A percentile compares a stretch with the other conserved stretches of the same genome.
These are phyloP conservation scores for Psephotus haematonotus DNA, from an alignment of 2,113 vertebrate species.

Conservation along the genomic window DNA sequence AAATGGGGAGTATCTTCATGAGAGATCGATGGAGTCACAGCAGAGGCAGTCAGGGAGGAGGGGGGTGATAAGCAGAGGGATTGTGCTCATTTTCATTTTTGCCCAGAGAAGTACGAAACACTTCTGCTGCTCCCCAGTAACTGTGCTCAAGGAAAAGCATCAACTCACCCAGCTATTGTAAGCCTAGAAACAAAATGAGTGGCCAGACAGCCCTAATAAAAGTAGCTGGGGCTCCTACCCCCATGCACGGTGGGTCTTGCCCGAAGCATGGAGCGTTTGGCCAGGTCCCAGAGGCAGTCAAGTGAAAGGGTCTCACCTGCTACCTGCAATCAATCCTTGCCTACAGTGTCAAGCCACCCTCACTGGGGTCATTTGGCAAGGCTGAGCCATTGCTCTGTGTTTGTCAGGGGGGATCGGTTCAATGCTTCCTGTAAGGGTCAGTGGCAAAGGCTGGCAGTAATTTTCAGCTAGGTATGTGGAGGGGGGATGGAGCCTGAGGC, in stretches of 20 bases:
- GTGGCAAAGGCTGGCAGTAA: conserved; percentile 64
- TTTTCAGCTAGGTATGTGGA: conserved; percentile 61
- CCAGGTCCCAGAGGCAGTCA: conserved; percentile 45
- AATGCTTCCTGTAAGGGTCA: conserved; percentile 61
- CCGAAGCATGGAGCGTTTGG: background rate
- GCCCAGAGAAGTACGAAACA: rapidly evolving
- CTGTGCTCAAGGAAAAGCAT: background rate
- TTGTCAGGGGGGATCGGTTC: conserved; percentile 47
- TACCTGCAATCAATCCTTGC: conserved; percentile 70
- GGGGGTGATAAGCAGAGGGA: background rate
- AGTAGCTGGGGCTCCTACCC: background rate
- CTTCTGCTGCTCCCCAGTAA: background rate
- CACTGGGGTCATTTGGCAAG: conserved; percentile 27
- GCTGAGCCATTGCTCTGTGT: conserved; percentile 39
- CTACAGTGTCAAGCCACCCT: conserved; percentile 30
- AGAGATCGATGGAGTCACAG: background rate
- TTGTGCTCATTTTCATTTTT: background rate
- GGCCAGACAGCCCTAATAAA: background rate
- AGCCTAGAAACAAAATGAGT: background rate
- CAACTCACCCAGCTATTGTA: background rate
- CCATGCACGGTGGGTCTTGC: background rate
- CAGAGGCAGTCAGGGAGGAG: background rate
- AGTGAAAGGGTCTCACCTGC: conserved; percentile 59
- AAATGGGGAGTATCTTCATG: background rate
- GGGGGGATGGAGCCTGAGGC: conserved; percentile 53